These are phyloP conservation scores for Agapostemon virescens DNA, from an alignment of 2,888 invertebrate species.

Conservation along the genomic window DNA sequence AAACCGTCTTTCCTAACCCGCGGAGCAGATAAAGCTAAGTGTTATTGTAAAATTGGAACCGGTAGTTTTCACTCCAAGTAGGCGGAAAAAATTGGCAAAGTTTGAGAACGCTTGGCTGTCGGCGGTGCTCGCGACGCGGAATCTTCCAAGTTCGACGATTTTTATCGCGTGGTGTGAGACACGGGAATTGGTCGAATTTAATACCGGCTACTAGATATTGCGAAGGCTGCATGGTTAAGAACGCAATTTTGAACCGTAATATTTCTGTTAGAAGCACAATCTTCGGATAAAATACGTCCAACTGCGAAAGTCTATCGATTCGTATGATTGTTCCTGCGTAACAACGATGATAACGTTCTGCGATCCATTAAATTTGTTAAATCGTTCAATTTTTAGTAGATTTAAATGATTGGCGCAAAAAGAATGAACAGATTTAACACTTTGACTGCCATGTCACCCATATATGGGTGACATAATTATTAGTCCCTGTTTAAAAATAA, in stretches of 20 bases:
- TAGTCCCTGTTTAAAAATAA: too few species aligned
- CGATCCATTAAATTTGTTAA: too few species aligned
- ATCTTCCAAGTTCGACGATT: conserved; percentile 10
- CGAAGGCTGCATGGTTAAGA: neutral
- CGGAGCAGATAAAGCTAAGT: conserved; percentile 6
- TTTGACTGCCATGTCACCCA: too few species aligned
- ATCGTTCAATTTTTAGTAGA: too few species aligned
- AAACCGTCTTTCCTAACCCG: neutral
- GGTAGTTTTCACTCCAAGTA: conserved; percentile 25
- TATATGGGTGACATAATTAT: too few species aligned
- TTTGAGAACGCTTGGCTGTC: conserved; percentile 3
- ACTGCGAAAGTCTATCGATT: too few species aligned
- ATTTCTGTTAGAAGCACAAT: neutral
- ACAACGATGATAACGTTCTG: too few species aligned
- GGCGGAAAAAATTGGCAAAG: conserved; percentile 29
- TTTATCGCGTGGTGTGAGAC: conserved; percentile 15
- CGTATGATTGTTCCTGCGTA: too few species aligned
- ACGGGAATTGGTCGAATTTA: conserved; percentile 11
- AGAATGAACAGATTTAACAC: too few species aligned
- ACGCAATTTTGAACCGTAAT: too few species aligned
- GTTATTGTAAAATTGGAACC: conserved; percentile 24
- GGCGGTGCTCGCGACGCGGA: neutral
- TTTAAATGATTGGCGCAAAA: too few species aligned
- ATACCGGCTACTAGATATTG: neutral
- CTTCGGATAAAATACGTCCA: neutral